Evolutionary conservation across 2,113 vertebrate species (phyloP).

Genomic region (Aleadryas rufinucha): DNA sequence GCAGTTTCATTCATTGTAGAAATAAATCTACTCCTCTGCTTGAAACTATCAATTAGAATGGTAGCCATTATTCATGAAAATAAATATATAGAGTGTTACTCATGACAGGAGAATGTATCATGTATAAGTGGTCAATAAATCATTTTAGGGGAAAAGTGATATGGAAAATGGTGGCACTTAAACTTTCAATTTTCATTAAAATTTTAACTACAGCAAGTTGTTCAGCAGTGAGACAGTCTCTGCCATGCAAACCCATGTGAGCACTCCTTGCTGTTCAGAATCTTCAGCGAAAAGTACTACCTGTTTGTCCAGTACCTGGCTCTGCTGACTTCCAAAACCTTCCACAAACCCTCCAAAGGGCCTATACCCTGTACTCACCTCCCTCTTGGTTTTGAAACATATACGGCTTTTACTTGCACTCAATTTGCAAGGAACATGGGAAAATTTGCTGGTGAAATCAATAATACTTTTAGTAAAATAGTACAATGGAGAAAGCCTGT

Average conservation of each 20-base stretch:
- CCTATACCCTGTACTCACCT: fast-evolving
- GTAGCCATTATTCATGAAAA: conserved; percentile 70
- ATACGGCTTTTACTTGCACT: background rate
- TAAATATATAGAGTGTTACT: conserved; percentile 67
- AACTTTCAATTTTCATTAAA: conserved; percentile 67
- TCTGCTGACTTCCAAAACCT: background rate
- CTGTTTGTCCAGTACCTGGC: background rate
- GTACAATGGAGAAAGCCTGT: background rate
- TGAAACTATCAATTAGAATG: conserved; percentile 74
- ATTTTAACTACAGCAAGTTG: conserved; percentile 44
- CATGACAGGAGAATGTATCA: conserved; percentile 67
- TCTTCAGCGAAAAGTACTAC: background rate
- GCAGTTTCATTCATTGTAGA: conserved; percentile 63
- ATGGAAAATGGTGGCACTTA: conserved; percentile 51
- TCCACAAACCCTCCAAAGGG: background rate
- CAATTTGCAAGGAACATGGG: background rate
- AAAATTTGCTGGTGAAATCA: background rate
- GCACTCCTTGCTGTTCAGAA: background rate
- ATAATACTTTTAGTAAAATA: background rate
- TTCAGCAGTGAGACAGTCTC: background rate
- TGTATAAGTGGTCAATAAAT: conserved; percentile 72
- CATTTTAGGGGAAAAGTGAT: conserved; percentile 55
- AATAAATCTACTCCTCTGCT: conserved; percentile 71
- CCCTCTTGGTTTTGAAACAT: background rate
- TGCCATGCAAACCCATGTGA: background rate